Conservation (phyloP, 2,113 vertebrate species). For the Siphamia tubifer region DNA sequence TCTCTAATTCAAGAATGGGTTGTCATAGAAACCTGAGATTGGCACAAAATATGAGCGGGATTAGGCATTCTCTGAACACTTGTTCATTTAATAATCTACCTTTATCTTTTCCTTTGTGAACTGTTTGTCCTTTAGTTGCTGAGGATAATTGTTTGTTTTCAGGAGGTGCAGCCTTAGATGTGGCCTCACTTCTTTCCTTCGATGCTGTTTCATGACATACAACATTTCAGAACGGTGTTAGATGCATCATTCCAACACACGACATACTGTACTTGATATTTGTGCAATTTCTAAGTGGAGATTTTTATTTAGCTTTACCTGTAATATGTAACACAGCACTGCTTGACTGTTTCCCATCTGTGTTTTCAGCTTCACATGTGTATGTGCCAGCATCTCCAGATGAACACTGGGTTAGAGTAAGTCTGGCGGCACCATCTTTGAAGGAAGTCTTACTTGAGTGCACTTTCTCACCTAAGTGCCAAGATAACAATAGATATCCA, state of each 20-base stretch:
- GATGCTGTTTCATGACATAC: constrained; percentile 24
- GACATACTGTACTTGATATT: background rate
- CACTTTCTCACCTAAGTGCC: constrained; percentile 17
- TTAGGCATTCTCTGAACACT: too few relatives aligned
- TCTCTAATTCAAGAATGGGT: too few relatives aligned
- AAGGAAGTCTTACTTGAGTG: constrained; percentile 6
- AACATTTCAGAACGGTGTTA: background rate
- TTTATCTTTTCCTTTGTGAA: constrained; percentile 8
- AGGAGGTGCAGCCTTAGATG: background rate
- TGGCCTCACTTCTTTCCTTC: constrained; percentile 42
- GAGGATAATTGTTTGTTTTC: background rate
- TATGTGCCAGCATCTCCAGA: constrained; percentile 27
- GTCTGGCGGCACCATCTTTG: constrained; percentile 17
- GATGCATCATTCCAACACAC: background rate
- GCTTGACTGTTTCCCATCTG: constrained; percentile 27
- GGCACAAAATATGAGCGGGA: too few relatives aligned
- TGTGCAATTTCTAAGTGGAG: background rate
- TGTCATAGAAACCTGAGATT: too few relatives aligned
- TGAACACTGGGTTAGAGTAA: constrained; percentile 26
- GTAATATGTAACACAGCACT: constrained; percentile 18
- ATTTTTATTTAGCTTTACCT: constrained; percentile 11
- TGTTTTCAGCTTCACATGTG: constrained; percentile 45
- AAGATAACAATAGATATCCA: background rate
- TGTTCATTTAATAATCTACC: constrained; percentile 21
- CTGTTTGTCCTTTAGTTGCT: background rate